Evolutionary conservation across 1,140 invertebrate species (phyloP).

Genomic region (Cardiocondyla obscurior): DNA sequence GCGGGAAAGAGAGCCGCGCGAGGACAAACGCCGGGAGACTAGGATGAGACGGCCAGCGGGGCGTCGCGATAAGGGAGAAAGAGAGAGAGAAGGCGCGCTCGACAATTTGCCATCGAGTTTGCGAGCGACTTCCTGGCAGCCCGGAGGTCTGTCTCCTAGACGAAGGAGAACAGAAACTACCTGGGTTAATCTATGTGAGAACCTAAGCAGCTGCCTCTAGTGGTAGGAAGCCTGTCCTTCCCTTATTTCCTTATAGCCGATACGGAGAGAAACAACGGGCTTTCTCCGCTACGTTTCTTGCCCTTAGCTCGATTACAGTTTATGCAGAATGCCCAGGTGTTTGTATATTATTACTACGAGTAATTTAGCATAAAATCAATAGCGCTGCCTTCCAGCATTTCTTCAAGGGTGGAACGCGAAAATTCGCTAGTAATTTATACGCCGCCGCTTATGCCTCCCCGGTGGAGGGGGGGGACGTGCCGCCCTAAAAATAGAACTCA

Average conservation of each 20-base stretch:
- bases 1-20: conserved; percentile 46
- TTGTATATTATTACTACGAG: conserved; percentile 64
- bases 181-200: conserved; percentile 79
- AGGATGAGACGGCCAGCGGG: neutral
- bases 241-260: conserved; percentile 63
- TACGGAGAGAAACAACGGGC: conserved; percentile 61
- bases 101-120: conserved; percentile 74
- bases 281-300: conserved; percentile 52
- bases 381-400: conserved; percentile 39
- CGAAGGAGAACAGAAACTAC: conserved; percentile 69
- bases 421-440: conserved; percentile 47
- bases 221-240: conserved; percentile 66
- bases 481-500: conserved; percentile 32
- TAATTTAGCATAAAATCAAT: conserved; percentile 68
- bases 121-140: conserved; percentile 73
- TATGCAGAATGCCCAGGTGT: conserved; percentile 63
- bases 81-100: conserved; percentile 29
- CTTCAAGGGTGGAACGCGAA: conserved; percentile 44
- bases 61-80: neutral
- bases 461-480: neutral
- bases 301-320: conserved; percentile 62
- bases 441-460: neutral
- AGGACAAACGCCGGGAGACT: conserved; percentile 48
- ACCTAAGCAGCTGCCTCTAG: conserved; percentile 67
- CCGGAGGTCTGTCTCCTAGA: conserved; percentile 66